phyloP scores from a whole-genome alignment of 2,797 vertebrate genomes.

The Acipenser ruthenus region DNA sequence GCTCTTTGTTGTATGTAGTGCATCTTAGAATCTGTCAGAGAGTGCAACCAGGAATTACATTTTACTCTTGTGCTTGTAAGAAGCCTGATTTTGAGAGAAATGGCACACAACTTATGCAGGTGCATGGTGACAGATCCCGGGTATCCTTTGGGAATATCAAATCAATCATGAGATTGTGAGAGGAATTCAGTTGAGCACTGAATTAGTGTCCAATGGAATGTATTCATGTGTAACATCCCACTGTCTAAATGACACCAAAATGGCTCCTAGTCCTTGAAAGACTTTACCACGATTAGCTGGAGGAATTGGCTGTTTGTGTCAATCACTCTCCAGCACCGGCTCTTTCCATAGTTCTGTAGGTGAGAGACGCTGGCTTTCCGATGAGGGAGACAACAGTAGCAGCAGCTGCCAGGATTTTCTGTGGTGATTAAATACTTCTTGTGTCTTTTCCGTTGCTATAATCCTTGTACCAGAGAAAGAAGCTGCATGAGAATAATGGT shows the following conservation, averaged over 20 bases:
- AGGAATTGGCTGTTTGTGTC: conserved; percentile 69
- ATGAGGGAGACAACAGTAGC: conserved; percentile 31
- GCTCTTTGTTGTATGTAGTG: background rate
- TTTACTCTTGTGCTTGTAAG: conserved; percentile 22
- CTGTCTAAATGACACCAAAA: conserved; percentile 65
- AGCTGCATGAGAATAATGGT: conserved; percentile 55
- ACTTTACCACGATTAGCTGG: conserved; percentile 62
- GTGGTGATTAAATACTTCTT: conserved; percentile 43
- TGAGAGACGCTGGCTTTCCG: conserved; percentile 47
- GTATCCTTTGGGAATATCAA: conserved; percentile 40
- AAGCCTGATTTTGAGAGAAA: conserved; percentile 24
- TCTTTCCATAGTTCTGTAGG: conserved; percentile 49
- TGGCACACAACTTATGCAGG: conserved; percentile 26
- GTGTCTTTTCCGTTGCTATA: conserved; percentile 44
- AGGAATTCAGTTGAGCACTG: conserved; percentile 42
- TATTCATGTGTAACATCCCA: conserved; percentile 53
- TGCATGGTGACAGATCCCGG: conserved; percentile 49
- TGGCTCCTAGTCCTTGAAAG: conserved; percentile 66
- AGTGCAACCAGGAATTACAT: conserved; percentile 16
- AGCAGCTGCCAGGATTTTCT: conserved; percentile 42
- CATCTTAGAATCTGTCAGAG: conserved; percentile 4
- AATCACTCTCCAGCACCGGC: conserved; percentile 55
- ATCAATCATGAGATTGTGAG: conserved; percentile 43
- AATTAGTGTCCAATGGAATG: conserved; percentile 51
- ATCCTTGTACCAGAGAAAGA: conserved; percentile 48